phyloP scores from a whole-genome alignment of 92 coral and sea anemone genomes.

The Umimayanthus kanabou region DNA sequence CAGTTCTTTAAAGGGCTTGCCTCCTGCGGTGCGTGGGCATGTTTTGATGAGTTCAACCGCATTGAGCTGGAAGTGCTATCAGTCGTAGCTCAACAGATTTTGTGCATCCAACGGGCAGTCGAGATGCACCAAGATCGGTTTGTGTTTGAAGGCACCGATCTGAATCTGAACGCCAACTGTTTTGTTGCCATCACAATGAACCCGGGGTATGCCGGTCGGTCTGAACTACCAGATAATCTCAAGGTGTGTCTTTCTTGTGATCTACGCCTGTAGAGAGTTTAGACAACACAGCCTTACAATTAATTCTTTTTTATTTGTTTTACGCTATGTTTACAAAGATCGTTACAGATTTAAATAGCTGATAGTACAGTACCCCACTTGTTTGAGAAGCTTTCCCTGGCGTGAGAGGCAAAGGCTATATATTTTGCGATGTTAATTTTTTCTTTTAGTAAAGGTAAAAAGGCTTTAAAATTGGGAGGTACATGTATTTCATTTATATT shows the following conservation, averaged over 20 bases:
- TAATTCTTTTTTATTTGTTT: too few relatives aligned
- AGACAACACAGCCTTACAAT: not conserved
- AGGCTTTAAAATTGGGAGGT: too few relatives aligned
- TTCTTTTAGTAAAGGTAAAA: too few relatives aligned
- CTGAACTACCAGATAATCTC: conserved; percentile 97
- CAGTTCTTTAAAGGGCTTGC: conserved; percentile 99
- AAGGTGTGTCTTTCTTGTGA: conserved; percentile 63
- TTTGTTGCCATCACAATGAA: conserved; percentile 99
- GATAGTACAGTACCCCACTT: too few relatives aligned
- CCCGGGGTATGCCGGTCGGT: conserved; percentile 99
- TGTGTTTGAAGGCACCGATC: conserved; percentile 94
- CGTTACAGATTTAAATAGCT: too few relatives aligned
- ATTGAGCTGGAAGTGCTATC: conserved; percentile 98
- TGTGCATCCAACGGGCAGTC: conserved; percentile 92
- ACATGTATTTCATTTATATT: too few relatives aligned
- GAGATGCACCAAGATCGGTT: conserved; percentile 95
- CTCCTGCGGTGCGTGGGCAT: conserved; percentile 99
- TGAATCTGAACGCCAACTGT: conserved; percentile 93
- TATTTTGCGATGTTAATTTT: too few relatives aligned
- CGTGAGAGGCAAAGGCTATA: too few relatives aligned
- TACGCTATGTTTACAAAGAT: too few relatives aligned
- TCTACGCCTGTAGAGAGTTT: not conserved
- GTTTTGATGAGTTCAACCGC: conserved; percentile 99
- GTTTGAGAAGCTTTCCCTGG: too few relatives aligned
- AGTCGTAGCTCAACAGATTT: conserved; percentile 98